Evolutionary conservation across 2,113 vertebrate species (phyloP), one percentile per base, ranked within the genome.

Genomic region (Eolophus roseicapilla): DNA sequence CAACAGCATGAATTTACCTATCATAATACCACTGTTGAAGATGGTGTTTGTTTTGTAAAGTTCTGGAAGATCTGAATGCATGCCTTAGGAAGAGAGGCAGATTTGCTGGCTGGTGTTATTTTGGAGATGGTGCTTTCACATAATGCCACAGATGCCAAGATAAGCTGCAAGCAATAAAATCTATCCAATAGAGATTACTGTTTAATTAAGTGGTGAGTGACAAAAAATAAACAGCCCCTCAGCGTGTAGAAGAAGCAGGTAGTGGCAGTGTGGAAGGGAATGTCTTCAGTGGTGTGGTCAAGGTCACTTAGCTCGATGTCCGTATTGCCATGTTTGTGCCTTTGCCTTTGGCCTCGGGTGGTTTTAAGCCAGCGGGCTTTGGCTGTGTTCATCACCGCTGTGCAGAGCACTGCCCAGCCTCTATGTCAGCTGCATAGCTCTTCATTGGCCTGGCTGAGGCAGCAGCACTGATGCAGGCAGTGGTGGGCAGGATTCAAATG

Each of bases 121-220:
- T 94, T 85, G 60, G 82, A 92, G 39, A 41, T 73, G 85, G 27
- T 90, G 43, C 50, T 93, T 90, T 90, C 71, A 6, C 78, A 17
- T 50, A 23, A 64, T 73, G 69, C 47, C 50, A 33, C 76, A 95
- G 85, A 86, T 86, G 88, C 82, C 4, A 8, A 88, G 79, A 60
- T 86, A 83, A 93, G 60, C 88, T 23, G 0, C 79, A 81, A 75
- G 88, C 71, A 92, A 75, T 93, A 83, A 93, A 67, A 33, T 82
- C 39, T 68, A n/a, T 60, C 88, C 92, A 86, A 2, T 1, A 65
- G 95, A 78, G 93, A 75, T 29, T 75, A 71, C 50, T 19, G 19
- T 77, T 93, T 95, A 95, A 97, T 95, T 96, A 97, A 95, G 92
- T 7, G 2, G 14, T 8, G 23, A 95, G n/a, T 35, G 77, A 59